A percentile compares a stretch with the other conserved stretches of the same genome.
Conservation (phyloP, 2,888 invertebrate genomes). For the Elysia crispata region DNA sequence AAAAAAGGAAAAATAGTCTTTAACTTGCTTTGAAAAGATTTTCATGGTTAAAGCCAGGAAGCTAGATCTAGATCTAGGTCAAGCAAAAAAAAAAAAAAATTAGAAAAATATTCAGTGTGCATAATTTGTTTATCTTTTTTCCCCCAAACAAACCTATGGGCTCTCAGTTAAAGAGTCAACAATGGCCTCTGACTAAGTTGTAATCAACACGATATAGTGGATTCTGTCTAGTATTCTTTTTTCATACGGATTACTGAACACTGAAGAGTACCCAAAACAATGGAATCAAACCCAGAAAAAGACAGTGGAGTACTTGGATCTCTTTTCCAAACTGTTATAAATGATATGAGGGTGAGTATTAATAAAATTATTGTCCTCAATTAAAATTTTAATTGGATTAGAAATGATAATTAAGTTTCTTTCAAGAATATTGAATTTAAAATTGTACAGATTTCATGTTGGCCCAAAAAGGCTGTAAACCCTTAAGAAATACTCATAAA, state of each 20-base stretch:
- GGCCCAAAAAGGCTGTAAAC: too few relatives aligned
- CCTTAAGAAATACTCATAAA: too few relatives aligned
- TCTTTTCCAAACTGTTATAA: conserved; percentile 95
- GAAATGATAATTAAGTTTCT: too few relatives aligned
- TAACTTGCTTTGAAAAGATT: too few relatives aligned
- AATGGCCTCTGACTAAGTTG: not conserved
- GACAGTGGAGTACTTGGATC: conserved; percentile 86
- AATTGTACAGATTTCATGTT: too few relatives aligned
- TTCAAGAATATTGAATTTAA: too few relatives aligned
- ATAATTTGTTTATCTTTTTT: too few relatives aligned
- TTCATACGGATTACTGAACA: not conserved
- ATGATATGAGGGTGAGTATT: conserved; percentile 94
- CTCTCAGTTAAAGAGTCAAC: not conserved
- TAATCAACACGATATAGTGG: not conserved
- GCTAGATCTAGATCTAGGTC: not conserved
- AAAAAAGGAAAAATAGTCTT: too few relatives aligned
- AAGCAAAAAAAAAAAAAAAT: too few relatives aligned
- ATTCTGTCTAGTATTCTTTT: not conserved
- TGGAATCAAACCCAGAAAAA: conserved; percentile 70
- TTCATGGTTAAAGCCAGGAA: too few relatives aligned
- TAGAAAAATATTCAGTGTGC: too few relatives aligned
- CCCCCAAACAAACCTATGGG: not conserved
- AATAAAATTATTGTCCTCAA: not conserved
- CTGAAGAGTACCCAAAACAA: conserved; percentile 43
- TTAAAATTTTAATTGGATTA: too few relatives aligned